Evolutionary conservation across 2,113 vertebrate genomes (phyloP), one percentile per base, ranked within the genome.

Genomic region (Azemiops feae): DNA sequence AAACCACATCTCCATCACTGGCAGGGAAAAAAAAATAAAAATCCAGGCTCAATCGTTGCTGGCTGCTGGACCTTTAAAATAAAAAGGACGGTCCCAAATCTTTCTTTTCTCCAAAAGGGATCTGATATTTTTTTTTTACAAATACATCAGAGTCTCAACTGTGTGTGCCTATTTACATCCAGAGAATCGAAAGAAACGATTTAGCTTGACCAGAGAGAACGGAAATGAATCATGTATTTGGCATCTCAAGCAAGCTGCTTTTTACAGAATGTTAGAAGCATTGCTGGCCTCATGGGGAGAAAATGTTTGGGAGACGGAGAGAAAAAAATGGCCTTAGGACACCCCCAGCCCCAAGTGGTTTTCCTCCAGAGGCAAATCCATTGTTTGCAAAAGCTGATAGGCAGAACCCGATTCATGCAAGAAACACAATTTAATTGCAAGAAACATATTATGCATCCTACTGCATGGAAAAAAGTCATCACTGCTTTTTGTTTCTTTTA

Each of bases 221-320:
- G 97, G 97, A 97, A 98, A 95, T 96, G 94, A 97, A 88, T 96
- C 93, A 90, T 64, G 9, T 90, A 92, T 92, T 95, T 54, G 54
- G 94, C 93, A 95, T 95, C 94, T 87, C 86, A 94, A 97, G 93
- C 88, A 95, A 93, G 23, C 50, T 96, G 95, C 95, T 52, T 95
- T 22, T 95, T 95, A 5, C 92, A 91, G 91, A 96, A 95, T 91
- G 95, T 95, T 95, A 95, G 97, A 96, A 96, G 94, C 45, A 1
- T 14, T 87, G 39, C 14, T 86, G 25, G 47, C 12, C 5, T 27
- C 16, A 6, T 52, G 27, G 45, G 45, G 16, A n/a, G 50, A 34
- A 54, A 4, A 1, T 5, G 22, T 18, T 39, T 11, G 52, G 47
- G 54, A 39, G 55, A 10, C 53, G 20, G 34, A 81, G 14, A 88